These are phyloP conservation scores for Rhagoletis zephyria DNA, from an alignment of 1,140 invertebrate species.

Conservation along the genomic window DNA sequence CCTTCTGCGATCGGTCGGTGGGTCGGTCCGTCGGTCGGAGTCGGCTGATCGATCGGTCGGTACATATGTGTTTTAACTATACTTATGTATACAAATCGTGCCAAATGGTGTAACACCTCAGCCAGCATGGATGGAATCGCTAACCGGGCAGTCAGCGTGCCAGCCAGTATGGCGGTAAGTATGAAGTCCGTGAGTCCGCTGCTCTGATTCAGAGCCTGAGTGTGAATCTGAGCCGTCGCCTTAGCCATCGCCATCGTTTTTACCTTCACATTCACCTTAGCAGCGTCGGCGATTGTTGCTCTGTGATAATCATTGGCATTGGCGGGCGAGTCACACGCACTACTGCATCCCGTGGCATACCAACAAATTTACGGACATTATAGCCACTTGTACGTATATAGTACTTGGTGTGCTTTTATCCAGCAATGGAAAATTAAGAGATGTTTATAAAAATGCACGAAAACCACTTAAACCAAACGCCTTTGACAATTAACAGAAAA, in stretches of 20 bases:
- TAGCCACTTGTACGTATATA: neutral
- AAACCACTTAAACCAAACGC: slow-evolving; percentile 73
- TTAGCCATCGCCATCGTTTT: slow-evolving; percentile 31
- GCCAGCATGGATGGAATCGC: slow-evolving; percentile 59
- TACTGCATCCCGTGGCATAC: slow-evolving; percentile 31
- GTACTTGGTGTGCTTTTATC: neutral
- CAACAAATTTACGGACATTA: slow-evolving; percentile 53
- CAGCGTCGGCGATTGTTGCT: slow-evolving; percentile 68
- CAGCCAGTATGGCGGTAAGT: slow-evolving; percentile 18
- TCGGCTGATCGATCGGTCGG: neutral
- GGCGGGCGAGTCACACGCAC: slow-evolving; percentile 49
- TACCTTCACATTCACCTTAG: slow-evolving; percentile 18
- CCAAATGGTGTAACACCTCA: slow-evolving; percentile 66
- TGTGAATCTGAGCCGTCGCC: neutral
- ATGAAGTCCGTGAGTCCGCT: no score
- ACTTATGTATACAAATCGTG: slow-evolving; percentile 66
- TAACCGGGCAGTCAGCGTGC: neutral
- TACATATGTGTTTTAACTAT: neutral
- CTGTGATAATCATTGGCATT: slow-evolving; percentile 65
- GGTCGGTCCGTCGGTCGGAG: no score
- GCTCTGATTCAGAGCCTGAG: neutral
- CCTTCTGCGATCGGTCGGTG: neutral
- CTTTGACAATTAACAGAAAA: slow-evolving; percentile 73
- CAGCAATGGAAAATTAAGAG: slow-evolving; percentile 70
- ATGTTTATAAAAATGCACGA: slow-evolving; percentile 73